Evolutionary conservation across 2,113 vertebrate genomes (phyloP).

Genomic region (Eleginops maclovinus): DNA sequence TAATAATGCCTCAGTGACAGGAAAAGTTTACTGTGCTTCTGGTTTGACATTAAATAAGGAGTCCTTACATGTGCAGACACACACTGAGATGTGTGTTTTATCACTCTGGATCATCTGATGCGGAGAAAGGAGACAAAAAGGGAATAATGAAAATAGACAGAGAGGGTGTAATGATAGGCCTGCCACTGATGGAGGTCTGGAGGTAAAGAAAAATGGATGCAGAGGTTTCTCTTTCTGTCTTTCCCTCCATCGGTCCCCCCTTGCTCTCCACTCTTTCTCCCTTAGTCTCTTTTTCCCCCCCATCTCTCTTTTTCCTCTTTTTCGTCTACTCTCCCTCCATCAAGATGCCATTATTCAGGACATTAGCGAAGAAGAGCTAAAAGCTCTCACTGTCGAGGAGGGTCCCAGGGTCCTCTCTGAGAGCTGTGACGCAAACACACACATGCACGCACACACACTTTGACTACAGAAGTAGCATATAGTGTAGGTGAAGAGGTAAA

Average conservation of each 20-base stretch:
- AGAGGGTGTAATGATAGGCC: slow-evolving; percentile 70
- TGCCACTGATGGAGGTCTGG: slow-evolving; percentile 63
- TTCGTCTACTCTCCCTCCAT: slow-evolving; percentile 70
- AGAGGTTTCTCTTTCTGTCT: slow-evolving; percentile 57
- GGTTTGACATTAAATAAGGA: slow-evolving; percentile 31
- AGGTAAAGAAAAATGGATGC: slow-evolving; percentile 68
- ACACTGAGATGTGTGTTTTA: slow-evolving; percentile 33
- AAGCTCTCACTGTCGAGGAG: slow-evolving; percentile 85
- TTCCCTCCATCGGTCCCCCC: slow-evolving; percentile 7
- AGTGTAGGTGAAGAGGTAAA: slow-evolving; percentile 71
- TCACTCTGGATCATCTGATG: slow-evolving; percentile 42
- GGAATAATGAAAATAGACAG: slow-evolving; percentile 74
- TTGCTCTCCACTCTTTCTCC: slow-evolving; percentile 6
- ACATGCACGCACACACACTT: slow-evolving; percentile 35
- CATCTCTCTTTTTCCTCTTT: slow-evolving; percentile 44
- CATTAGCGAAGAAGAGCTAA: slow-evolving; percentile 87
- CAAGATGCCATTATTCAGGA: slow-evolving; percentile 87
- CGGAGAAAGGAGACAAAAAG: slow-evolving; percentile 59
- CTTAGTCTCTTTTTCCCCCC: slow-evolving; percentile 20
- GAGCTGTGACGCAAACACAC: slow-evolving; percentile 66
- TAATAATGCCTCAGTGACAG: slow-evolving; percentile 24
- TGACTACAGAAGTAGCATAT: slow-evolving; percentile 59
- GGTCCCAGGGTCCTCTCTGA: slow-evolving; percentile 84
- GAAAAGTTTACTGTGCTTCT: slow-evolving; percentile 51
- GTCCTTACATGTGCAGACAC: slow-evolving; percentile 24